Evolutionary conservation across 2,113 vertebrate species (phyloP).

Genomic region (Panthera tigris): DNA sequence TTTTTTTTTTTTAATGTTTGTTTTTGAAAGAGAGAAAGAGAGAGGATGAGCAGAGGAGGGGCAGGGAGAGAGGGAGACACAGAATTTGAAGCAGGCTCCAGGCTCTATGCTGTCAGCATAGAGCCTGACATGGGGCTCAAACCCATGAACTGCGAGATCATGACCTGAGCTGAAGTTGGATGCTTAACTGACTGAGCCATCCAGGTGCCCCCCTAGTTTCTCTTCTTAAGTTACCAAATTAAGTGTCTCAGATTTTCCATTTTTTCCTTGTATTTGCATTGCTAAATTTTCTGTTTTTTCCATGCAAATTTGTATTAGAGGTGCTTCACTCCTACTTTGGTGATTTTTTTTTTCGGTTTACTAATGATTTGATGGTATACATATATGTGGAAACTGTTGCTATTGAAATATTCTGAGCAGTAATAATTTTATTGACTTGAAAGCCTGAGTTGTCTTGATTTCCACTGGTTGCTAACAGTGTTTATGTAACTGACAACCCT

Average conservation of each 20-base stretch:
- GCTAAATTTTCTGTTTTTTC: conserved; percentile 13
- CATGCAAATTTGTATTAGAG: conserved; percentile 8
- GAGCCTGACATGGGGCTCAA: no score
- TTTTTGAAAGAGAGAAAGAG: no score
- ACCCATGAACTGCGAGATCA: no score
- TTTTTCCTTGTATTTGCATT: neutral
- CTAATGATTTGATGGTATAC: conserved; percentile 45
- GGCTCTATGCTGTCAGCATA: no score
- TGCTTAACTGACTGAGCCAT: no score
- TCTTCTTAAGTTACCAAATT: conserved; percentile 47
- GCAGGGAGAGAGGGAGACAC: no score
- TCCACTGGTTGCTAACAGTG: neutral
- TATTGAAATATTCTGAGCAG: conserved; percentile 15
- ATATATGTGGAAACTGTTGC: neutral
- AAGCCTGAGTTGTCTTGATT: conserved; percentile 33
- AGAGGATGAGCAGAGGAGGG: no score
- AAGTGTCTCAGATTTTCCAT: neutral
- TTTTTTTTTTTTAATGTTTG: neutral
- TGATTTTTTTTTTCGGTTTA: neutral
- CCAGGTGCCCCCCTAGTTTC: neutral
- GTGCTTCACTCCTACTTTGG: neutral
- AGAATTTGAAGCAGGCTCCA: no score
- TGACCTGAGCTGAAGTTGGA: no score
- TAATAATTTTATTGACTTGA: conserved; percentile 61
- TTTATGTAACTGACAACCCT: conserved; percentile 62